Evolutionary conservation across 2,113 vertebrate species (phyloP).

Genomic region (Grantiella picta): DNA sequence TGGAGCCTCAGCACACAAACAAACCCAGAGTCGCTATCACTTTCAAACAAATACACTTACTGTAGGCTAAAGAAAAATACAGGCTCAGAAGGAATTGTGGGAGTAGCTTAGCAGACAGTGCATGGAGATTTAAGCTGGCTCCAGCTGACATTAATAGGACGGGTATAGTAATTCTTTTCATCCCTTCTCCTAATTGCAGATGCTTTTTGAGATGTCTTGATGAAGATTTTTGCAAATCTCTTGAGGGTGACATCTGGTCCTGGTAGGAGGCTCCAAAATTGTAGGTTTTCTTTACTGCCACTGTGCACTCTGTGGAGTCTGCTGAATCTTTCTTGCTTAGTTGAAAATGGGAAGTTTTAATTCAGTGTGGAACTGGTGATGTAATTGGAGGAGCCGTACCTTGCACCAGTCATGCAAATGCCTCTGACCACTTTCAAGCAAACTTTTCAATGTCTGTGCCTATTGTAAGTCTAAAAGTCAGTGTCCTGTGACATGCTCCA

Average conservation of each 20-base stretch:
- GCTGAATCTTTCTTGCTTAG: neutral
- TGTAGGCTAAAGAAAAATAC: neutral
- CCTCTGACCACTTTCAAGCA: neutral
- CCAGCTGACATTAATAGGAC: neutral
- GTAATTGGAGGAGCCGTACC: fast-evolving
- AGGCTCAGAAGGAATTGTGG: neutral
- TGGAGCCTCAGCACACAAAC: neutral
- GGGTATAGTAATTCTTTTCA: neutral
- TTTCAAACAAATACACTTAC: neutral
- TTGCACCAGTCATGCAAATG: neutral
- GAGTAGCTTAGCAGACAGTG: neutral
- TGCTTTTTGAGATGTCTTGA: neutral
- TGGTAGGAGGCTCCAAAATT: neutral
- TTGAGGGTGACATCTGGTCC: neutral
- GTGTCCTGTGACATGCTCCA: neutral
- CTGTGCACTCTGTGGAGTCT: neutral
- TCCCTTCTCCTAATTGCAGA: slow-evolving; percentile 5
- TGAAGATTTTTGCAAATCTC: neutral
- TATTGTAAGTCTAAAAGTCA: neutral
- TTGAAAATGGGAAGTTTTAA: neutral
- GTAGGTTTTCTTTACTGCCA: neutral
- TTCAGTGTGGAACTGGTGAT: neutral
- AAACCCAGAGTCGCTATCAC: neutral
- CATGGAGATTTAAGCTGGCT: neutral
- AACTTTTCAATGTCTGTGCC: neutral